Evolutionary conservation across 2,113 vertebrate genomes (phyloP).

Genomic region (Azemiops feae): DNA sequence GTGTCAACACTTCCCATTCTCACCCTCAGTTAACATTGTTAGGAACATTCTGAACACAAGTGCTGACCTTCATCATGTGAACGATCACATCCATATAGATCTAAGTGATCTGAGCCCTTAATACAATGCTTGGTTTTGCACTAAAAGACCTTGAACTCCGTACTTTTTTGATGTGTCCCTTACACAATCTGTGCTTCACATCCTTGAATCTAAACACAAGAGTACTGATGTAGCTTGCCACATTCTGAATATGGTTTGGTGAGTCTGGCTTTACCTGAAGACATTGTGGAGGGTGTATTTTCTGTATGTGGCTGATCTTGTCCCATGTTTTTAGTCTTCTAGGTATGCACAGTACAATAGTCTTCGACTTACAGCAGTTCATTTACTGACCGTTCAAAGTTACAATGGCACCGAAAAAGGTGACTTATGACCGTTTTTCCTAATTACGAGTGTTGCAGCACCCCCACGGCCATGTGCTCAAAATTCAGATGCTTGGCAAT

Average conservation of each 20-base stretch:
- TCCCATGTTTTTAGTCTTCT: not conserved
- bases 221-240: not conserved
- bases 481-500: not conserved
- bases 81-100: not conserved
- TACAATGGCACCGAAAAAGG: not conserved
- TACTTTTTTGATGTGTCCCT: not conserved
- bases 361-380: too few relatives aligned
- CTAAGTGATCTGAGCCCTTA: not conserved
- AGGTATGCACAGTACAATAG: not conserved
- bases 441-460: not conserved
- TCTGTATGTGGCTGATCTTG: not conserved
- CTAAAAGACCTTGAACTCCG: not conserved
- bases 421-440: not conserved
- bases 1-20: too few relatives aligned
- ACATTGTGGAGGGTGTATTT: not conserved
- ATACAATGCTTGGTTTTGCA: not conserved
- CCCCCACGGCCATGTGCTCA: not conserved
- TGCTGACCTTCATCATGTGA: not conserved
- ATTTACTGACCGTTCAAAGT: not conserved
- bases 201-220: not conserved
- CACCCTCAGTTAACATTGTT: too few relatives aligned
- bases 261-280: not conserved
- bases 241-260: not conserved
- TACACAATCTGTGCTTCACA: not conserved
- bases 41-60: too few relatives aligned